These are phyloP conservation scores for Argopecten irradians DNA, from an alignment of 1,140 invertebrate genomes.

Conservation along the genomic window DNA sequence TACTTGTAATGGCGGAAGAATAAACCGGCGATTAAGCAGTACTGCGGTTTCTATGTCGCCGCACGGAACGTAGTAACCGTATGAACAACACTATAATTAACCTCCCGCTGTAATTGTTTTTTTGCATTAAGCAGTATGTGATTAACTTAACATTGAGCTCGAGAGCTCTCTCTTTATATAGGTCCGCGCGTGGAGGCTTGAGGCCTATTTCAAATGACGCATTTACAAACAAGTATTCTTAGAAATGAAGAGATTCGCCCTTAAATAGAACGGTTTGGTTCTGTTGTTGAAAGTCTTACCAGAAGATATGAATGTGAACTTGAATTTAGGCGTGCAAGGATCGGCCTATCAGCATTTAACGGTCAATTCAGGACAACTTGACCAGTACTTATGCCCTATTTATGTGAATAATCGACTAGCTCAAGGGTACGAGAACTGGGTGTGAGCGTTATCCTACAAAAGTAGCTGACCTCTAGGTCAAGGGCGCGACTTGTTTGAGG, in stretches of 20 bases:
- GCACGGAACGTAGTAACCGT: not conserved
- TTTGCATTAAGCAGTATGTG: constrained; percentile 2
- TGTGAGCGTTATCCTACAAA: not conserved
- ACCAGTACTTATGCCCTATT: not conserved
- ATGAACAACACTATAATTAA: not conserved
- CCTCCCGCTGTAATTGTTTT: not conserved
- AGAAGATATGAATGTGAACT: not conserved
- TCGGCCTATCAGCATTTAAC: not conserved
- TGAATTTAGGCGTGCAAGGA: not conserved
- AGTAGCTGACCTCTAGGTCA: not conserved
- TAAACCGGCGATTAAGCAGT: not conserved
- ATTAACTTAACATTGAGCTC: not conserved
- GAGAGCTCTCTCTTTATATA: not conserved
- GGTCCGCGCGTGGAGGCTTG: not conserved
- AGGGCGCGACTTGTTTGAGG: not conserved
- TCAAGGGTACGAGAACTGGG: not conserved
- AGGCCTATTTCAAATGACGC: not conserved
- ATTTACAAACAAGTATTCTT: not conserved
- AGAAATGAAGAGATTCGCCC: not conserved
- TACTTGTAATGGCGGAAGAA: not conserved
- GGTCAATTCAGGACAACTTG: not conserved
- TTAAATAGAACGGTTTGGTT: not conserved
- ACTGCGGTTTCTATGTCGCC: not conserved
- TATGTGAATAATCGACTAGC: not conserved
- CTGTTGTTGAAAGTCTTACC: not conserved